These are phyloP conservation scores for Caradrina clavipalpis DNA, from an alignment of 2,888 invertebrate genomes.

Conservation along the genomic window DNA sequence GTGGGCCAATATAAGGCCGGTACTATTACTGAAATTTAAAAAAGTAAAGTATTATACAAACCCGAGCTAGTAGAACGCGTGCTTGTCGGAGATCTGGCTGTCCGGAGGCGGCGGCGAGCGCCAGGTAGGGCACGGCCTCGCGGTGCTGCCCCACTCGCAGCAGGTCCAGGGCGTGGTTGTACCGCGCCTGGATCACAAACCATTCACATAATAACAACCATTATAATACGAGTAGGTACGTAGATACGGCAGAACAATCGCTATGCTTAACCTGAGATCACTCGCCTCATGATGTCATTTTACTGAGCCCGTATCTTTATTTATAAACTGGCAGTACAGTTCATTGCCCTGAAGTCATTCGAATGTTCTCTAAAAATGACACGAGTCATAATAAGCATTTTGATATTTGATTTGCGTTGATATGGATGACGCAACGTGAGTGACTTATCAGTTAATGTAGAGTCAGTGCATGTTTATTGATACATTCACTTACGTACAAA, in stretches of 20 bases:
- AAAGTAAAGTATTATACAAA: too few species aligned
- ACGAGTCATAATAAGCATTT: constrained; percentile 21
- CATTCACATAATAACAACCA: constrained; percentile 2
- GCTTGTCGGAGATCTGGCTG: constrained; percentile 62
- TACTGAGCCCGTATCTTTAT: constrained; percentile 23
- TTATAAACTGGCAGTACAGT: constrained; percentile 36
- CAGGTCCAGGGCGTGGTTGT: constrained; percentile 68
- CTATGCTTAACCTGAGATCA: constrained; percentile 26
- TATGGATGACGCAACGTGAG: constrained; percentile 36
- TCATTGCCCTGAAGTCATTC: constrained; percentile 53
- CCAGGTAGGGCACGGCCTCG: constrained; percentile 77
- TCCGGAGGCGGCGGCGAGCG: constrained; percentile 73
- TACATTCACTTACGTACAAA: constrained; percentile 16
- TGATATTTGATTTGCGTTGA: constrained; percentile 36
- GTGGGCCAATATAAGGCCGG: background rate
- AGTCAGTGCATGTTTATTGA: too few species aligned
- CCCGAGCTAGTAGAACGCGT: constrained; percentile 66
- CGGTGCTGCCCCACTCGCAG: constrained; percentile 63
- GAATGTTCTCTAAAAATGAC: constrained; percentile 40
- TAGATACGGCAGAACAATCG: constrained; percentile 18
- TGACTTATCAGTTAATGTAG: constrained; percentile 23
- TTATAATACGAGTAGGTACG: background rate
- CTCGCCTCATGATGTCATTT: constrained; percentile 40
- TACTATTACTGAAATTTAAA: background rate
- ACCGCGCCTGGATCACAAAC: constrained; percentile 67